phyloP scores from a whole-genome alignment of 2,113 vertebrate species.

The Chloropsis hardwickii region DNA sequence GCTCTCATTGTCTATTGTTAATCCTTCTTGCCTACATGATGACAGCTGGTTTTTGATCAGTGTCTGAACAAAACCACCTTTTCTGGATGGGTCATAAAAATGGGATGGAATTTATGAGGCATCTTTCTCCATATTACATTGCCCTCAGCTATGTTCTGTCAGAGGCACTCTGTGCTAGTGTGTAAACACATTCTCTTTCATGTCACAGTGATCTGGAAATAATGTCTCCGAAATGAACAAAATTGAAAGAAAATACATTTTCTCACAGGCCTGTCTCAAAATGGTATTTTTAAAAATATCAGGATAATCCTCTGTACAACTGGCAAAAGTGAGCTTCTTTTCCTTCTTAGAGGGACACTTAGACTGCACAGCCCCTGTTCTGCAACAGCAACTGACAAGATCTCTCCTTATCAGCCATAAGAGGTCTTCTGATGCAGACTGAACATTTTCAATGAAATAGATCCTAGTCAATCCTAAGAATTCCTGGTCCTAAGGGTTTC shows the following conservation, averaged over 20 bases:
- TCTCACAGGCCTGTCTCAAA: background rate
- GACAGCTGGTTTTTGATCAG: background rate
- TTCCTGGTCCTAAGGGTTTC: too few species aligned
- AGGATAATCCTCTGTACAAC: background rate
- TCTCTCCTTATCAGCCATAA: background rate
- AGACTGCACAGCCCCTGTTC: background rate
- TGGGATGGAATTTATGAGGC: conserved; percentile 22
- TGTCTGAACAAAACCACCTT: background rate
- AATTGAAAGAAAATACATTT: background rate
- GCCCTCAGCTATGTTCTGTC: conserved; percentile 30
- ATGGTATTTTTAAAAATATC: background rate
- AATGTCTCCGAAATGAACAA: background rate
- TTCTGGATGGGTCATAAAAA: background rate
- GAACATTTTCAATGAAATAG: background rate
- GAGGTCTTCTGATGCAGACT: background rate
- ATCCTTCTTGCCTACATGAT: background rate
- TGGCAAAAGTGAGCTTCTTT: background rate
- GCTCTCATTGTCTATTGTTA: background rate
- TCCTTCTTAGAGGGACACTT: background rate
- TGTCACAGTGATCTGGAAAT: conserved; percentile 32
- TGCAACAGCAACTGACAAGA: background rate
- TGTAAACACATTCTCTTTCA: conserved; percentile 36
- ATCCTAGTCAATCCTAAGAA: background rate
- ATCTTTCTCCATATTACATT: conserved; percentile 33
- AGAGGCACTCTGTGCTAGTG: background rate